These are phyloP conservation scores for Ceuthmochares aereus DNA, from an alignment of 2,113 vertebrate species.

Conservation along the genomic window DNA sequence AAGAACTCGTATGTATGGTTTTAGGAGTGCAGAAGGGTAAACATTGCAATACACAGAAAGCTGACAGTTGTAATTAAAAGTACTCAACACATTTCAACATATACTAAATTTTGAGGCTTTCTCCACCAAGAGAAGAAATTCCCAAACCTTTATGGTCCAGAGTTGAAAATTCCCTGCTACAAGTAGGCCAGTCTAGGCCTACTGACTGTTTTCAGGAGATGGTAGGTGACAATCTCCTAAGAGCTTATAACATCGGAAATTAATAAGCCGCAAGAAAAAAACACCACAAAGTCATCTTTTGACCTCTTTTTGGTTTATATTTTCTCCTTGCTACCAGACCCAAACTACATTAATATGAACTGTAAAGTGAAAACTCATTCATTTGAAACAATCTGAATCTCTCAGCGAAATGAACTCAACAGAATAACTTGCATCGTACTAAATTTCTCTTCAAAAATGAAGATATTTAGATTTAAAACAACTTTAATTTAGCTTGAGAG, in stretches of 20 bases:
- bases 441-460: neutral
- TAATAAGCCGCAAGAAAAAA: neutral
- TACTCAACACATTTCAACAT: neutral
- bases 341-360: neutral
- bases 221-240: neutral
- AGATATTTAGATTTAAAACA: neutral
- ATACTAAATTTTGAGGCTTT: neutral
- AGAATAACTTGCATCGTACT: neutral
- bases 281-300: neutral
- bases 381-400: neutral
- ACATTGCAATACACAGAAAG: neutral
- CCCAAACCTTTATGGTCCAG: neutral
- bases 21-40: neutral
- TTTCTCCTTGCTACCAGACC: neutral
- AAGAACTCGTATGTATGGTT: neutral
- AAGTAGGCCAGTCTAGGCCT: neutral
- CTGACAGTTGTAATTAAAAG: neutral
- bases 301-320: neutral
- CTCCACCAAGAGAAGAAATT: neutral
- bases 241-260: neutral
- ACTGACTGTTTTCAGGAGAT: neutral
- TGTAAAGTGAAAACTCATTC: neutral
- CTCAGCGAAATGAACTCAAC: neutral
- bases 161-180: neutral
- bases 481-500: neutral